Evolutionary conservation across 2,797 vertebrate genomes (phyloP), one percentile per base, ranked within the genome.

Genomic region (Etheostoma nigrum): DNA sequence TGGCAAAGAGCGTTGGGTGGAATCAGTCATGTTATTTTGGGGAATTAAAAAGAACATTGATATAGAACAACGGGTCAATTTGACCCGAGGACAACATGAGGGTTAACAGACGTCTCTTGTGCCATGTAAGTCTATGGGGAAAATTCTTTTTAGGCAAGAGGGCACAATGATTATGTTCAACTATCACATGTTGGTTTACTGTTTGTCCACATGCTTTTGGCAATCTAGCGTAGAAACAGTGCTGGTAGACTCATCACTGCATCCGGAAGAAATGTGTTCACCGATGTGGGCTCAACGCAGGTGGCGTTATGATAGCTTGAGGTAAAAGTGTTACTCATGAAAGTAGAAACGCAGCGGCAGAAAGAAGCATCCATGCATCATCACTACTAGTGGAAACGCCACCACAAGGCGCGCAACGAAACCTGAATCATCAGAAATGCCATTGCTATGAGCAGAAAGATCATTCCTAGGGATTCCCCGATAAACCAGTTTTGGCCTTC

Each of bases 341-440:
- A 12, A 58, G 51, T 4, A 49, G 63, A 55, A 57, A 52, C n/a
- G 63, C 57, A 40, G n/a, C 49, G 66, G 57, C 70, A 76, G 67
- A 62, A 80, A 74, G 75, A 51, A 16, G 54, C 47, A 2, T 36
- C 42, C 16, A 5, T 9, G 55, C 52, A 63, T 57, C 67, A n/a
- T 62, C 19, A 2, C 18, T 45, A 60, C 51, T n/a, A 15, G 51
- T 84, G 89, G 79, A 91, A 91, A 85, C 1, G 19, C 42, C 54
- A 79, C 83, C 79, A 33, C 78, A 69, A 58, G 42, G 45, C 45
- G 0, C 30, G 5, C 44, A 30, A 0, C 1, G 62, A 83, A 83
- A 80, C 48, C 70, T 82, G 81, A 90, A 33, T 86, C 86, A 81
- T 83, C 9, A 52, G 4, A 75, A 42, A 49, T 16, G 4, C 14